Evolutionary conservation across 2,113 vertebrate species (phyloP).

Genomic region (Microtus oregoni): DNA sequence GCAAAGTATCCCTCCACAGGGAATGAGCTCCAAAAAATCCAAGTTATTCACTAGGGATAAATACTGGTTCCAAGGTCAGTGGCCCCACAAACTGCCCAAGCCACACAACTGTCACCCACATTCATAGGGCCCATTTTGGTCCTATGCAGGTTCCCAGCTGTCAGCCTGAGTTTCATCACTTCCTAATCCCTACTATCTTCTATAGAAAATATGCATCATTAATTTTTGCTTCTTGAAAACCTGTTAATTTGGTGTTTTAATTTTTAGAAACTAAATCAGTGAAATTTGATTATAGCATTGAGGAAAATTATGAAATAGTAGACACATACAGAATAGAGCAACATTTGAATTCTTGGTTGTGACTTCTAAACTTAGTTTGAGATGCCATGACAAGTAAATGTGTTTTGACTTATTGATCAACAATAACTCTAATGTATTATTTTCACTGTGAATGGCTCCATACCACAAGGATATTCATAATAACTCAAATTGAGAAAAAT

Average conservation of each 20-base stretch:
- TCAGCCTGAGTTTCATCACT: not conserved
- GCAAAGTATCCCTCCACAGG: no score
- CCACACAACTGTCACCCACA: no score
- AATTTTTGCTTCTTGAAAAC: conserved; percentile 32
- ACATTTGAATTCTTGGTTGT: not conserved
- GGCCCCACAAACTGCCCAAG: no score
- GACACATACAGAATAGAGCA: not conserved
- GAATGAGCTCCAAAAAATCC: no score
- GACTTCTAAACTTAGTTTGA: not conserved
- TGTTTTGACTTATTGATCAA: not conserved
- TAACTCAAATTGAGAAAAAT: not conserved
- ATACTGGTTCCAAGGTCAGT: no score
- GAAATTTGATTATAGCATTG: not conserved
- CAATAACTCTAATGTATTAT: not conserved
- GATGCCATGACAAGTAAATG: not conserved
- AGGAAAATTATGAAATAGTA: not conserved
- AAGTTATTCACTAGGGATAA: no score
- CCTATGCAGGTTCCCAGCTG: no score
- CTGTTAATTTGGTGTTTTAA: not conserved
- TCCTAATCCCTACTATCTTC: not conserved
- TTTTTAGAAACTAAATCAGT: conserved; percentile 22
- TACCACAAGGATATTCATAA: not conserved
- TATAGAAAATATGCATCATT: not conserved
- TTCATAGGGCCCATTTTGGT: no score
- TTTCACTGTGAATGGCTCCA: not conserved